phyloP scores from a whole-genome alignment of 1,140 invertebrate species.

The Probaryconus sp. region DNA sequence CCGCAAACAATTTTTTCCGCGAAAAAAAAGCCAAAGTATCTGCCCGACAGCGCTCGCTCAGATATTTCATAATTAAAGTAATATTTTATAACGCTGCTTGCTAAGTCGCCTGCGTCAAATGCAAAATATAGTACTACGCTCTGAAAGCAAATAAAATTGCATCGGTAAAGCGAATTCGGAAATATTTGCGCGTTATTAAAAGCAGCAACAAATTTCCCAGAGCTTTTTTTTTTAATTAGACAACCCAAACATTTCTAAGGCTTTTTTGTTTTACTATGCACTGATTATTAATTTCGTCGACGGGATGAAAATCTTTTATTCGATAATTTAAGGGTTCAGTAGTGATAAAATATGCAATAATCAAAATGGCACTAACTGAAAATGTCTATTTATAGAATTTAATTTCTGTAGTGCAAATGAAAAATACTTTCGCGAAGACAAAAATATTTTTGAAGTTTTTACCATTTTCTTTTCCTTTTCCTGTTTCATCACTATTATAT shows the following conservation, averaged over 20 bases:
- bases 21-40: conserved; percentile 10
- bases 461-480: too few species aligned
- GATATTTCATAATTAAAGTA: conserved; percentile 72
- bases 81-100: conserved; percentile 66
- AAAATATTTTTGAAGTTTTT: too few species aligned
- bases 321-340: conserved; percentile 2
- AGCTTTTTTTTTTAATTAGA: conserved; percentile 6
- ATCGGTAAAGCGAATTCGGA: conserved; percentile 2
- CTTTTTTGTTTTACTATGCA: too few species aligned
- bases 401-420: too few species aligned
- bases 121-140: conserved; percentile 52
- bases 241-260: too few species aligned
- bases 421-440: too few species aligned
- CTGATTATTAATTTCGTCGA: not conserved
- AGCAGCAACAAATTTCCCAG: conserved; percentile 2
- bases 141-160: conserved; percentile 60
- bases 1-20: conserved; percentile 33
- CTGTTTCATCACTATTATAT: too few species aligned
- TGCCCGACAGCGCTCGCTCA: conserved; percentile 27
- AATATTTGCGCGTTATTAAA: conserved; percentile 32
- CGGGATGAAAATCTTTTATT: not conserved
- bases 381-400: too few species aligned
- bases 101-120: conserved; percentile 67
- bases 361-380: too few species aligned
- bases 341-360: conserved; percentile 8